Percentiles rank a stretch among this genome's conserved stretches.
These are phyloP conservation scores for Julus scandinavius DNA, from an alignment of 2,888 invertebrate genomes.

Conservation along the genomic window DNA sequence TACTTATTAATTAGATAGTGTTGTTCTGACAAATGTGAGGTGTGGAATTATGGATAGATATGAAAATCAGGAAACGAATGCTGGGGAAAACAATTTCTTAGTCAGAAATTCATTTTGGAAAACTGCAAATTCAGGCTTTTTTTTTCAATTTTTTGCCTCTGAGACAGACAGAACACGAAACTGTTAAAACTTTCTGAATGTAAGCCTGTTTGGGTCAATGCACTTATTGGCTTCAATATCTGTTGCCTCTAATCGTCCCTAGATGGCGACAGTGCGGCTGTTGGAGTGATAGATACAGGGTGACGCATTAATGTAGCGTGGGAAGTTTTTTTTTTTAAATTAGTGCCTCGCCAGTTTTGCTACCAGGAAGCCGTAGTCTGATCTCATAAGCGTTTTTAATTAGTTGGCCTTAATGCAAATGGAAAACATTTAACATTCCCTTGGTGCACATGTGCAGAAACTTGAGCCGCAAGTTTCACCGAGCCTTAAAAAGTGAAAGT, in stretches of 20 bases:
- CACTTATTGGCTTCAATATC: neutral
- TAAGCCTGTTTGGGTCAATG: neutral
- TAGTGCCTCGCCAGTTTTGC: neutral
- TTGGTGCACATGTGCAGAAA: constrained; percentile 4
- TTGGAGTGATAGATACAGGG: neutral
- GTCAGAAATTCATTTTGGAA: neutral
- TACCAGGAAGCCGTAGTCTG: neutral
- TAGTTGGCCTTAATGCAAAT: neutral
- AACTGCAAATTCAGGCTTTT: neutral
- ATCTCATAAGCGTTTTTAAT: neutral
- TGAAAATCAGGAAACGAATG: neutral
- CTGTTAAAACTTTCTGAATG: neutral
- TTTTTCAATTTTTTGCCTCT: neutral
- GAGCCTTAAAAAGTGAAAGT: constrained; percentile 30
- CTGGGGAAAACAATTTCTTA: neutral
- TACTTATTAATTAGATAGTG: neutral
- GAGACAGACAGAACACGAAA: neutral
- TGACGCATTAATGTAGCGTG: neutral
- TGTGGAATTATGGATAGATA: neutral
- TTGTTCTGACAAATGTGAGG: neutral
- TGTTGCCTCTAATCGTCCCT: neutral
- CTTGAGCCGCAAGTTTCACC: neutral
- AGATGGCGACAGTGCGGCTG: neutral
- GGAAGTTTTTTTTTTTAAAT: neutral
- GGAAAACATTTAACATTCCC: neutral